Conservation (phyloP, 2,888 invertebrate genomes). For the Tenthredo livida region DNA sequence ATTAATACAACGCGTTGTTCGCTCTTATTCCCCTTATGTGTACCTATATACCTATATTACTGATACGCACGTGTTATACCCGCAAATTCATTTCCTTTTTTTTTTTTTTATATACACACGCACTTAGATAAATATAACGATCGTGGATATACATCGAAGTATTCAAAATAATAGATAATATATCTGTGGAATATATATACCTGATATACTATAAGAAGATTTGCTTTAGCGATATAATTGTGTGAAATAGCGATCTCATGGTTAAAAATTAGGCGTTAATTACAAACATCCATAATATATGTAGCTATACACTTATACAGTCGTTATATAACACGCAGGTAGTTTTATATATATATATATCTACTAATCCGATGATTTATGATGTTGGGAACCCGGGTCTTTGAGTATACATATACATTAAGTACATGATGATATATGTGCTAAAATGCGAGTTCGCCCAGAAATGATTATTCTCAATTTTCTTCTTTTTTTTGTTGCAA, state of each 20-base stretch:
- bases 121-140: no score
- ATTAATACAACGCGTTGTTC: conserved; percentile 19
- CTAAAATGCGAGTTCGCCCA: neutral
- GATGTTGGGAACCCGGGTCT: neutral
- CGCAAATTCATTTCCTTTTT: neutral
- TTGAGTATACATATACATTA: neutral
- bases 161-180: no score
- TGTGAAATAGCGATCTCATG: neutral
- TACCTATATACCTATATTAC: neutral
- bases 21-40: neutral
- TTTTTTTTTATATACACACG: no score
- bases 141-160: no score
- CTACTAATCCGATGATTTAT: neutral
- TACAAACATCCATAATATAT: neutral
- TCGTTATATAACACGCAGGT: neutral
- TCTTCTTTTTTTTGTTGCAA: neutral
- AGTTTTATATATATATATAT: neutral
- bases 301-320: no score
- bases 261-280: neutral
- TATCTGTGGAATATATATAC: no score
- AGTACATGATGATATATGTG: neutral
- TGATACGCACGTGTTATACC: neutral
- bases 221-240: neutral
- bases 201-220: neutral
- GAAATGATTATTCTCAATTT: neutral